Base-by-base conservation (phyloP, 2,888 invertebrate genomes). In the Hecatera dysodea region DNA sequence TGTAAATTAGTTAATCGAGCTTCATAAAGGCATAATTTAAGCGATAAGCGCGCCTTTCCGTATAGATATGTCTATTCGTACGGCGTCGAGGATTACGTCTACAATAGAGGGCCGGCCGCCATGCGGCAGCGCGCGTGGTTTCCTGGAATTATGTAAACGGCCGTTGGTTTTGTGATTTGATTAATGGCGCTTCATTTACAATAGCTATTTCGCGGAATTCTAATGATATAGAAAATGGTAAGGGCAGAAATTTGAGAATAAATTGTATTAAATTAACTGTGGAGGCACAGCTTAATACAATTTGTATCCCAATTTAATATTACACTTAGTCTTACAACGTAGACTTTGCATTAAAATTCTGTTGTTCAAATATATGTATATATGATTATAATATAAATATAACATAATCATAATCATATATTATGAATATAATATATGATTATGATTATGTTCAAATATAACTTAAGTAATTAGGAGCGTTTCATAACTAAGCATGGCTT, bases 91-190 rank as follows among this genome's bases (percentile, higher is more conserved):
- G 71, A 71, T 82, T 68, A 79, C 52, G 50, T 63, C 62, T 78
- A 78, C 80, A 86, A 83, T 80, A 72, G 77, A 81, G 71, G 79
- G 78, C n/a, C n/a, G 77, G 79, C 81, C 75, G 39, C 78, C 81
- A 66, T 36, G 78, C 78, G 78, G 80, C 80, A 75, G 78, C 83
- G 82, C 81, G 75, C 82, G 82, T 81, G 86, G 84, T 83, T 84
- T 77, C 82, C 75, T 84, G 77, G 73, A 86, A 87, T 88, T 88
- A 86, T 86, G 87, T 87, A 89, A 89, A 87, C 86, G 88, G 83
- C 78, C 81, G 84, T 86, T 89, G 87, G 86, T 83, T 90, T 90
- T 90, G 86, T 87, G 88, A 87, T 91, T 90, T 91, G 92, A 92
- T 92, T 90, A 91, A 92, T 91, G 87, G 77, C 77, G 81, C 83